phyloP scores from a whole-genome alignment of 2,113 vertebrate genomes.

The Corydoras sp. region DNA sequence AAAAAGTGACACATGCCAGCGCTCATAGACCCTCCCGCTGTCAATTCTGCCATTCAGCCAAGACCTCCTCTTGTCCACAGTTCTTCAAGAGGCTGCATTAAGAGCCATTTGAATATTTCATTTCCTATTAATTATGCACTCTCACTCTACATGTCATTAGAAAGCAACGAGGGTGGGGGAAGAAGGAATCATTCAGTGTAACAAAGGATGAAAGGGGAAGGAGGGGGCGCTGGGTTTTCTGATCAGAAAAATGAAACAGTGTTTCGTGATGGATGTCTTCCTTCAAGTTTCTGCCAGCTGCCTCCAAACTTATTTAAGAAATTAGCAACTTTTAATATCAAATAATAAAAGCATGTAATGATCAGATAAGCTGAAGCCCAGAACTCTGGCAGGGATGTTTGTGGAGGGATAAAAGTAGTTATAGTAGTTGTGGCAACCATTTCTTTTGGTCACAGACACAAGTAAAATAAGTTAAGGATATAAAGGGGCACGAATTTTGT shows the following conservation, averaged over 20 bases:
- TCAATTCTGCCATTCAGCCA: constrained; percentile 63
- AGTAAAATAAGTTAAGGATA: too few species aligned
- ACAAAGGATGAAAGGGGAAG: constrained; percentile 97
- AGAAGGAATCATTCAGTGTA: constrained; percentile 88
- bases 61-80: constrained; percentile 85
- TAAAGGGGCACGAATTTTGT: too few species aligned
- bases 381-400: too few species aligned
- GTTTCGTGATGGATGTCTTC: constrained; percentile 91
- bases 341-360: too few species aligned
- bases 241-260: constrained; percentile 91
- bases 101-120: constrained; percentile 99
- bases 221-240: constrained; percentile 77
- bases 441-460: too few species aligned
- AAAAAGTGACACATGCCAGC: constrained; percentile 92
- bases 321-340: too few species aligned
- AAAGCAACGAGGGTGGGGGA: constrained; percentile 77
- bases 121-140: constrained; percentile 99
- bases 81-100: constrained; percentile 96
- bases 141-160: constrained; percentile 99
- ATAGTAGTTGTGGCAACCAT: too few species aligned
- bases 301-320: too few species aligned
- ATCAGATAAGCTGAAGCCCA: too few species aligned
- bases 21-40: constrained; percentile 77
- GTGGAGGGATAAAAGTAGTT: too few species aligned
- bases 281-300: constrained; percentile 66